Conservation (phyloP, 2,113 vertebrate species). For the Dolichallabes microphthalmus region DNA sequence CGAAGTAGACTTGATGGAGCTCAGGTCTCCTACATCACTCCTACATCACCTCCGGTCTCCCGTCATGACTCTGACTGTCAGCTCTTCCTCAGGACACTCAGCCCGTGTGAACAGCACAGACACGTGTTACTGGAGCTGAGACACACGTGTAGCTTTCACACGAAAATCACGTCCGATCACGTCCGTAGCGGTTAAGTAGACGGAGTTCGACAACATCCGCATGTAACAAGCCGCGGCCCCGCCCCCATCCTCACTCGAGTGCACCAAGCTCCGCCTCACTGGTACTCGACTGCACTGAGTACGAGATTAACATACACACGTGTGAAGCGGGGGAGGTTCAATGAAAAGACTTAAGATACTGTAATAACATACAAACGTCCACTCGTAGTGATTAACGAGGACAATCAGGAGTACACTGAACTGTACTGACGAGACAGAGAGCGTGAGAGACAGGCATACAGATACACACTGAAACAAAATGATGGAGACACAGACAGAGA, state of each 20-base stretch:
- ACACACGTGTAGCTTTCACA: not conserved
- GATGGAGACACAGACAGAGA: too few relatives aligned
- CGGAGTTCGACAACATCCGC: not conserved
- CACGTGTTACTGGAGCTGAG: not conserved
- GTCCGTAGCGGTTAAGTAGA: not conserved
- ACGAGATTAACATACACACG: not conserved
- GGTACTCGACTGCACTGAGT: not conserved
- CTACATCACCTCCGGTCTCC: not conserved
- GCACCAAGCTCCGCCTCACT: not conserved
- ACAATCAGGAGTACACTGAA: too few relatives aligned
- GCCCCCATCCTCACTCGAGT: not conserved
- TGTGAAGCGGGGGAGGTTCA: too few relatives aligned
- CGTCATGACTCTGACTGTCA: not conserved
- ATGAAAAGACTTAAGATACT: too few relatives aligned
- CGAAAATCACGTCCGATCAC: not conserved
- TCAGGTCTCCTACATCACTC: not conserved
- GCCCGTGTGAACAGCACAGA: not conserved
- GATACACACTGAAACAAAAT: too few relatives aligned
- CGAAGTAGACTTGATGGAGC: too few relatives aligned
- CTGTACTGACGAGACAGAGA: too few relatives aligned
- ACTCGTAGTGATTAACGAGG: too few relatives aligned
- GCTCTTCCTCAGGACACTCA: not conserved
- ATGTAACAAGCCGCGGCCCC: not conserved
- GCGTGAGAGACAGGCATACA: too few relatives aligned
- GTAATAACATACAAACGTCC: too few relatives aligned